Evolutionary conservation across 2,113 vertebrate genomes (phyloP), one percentile per base, ranked within the genome.

Genomic region (Eonycteris spelaea): DNA sequence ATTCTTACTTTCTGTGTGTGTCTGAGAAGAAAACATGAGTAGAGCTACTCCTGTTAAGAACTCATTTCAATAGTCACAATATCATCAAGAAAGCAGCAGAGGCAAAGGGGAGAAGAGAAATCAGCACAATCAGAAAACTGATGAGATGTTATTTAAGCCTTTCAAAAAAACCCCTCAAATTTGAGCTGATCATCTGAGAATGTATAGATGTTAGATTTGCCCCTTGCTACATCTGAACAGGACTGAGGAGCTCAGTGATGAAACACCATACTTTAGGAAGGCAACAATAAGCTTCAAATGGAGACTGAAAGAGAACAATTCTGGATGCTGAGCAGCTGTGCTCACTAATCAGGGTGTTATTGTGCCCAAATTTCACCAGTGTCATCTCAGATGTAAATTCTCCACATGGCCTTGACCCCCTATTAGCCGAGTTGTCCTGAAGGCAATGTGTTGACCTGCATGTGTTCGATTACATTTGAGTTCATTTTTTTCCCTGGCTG

Each of bases 361-460:
- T 87, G 65, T 95, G 48, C 67, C 82, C 53, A 85, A 2, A 48
- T 91, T 70, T 59, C 61, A 43, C 26, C 85, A 92, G 24, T 53
- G 38, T 59, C 45, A 63, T 68, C 40, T 94, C 38, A 87, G 68
- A 90, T 88, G 61, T 68, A 85, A 80, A 77, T 93, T 95, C 33
- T 91, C 28, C 43, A 30, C 22, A 61, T 15, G 28, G 6, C 2
- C 85, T 88, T 61, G 40, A 57, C 35, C 51, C 7, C 14, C 2
- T 55, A 40, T 94, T 88, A 77, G 61, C 6, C 30, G 38, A 68
- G 33, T 78, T 93, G 45, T 80, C 91, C 86, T 77, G 30, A 77
- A 48, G 33, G 48, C 71, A 92, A 43, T 70, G 24, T 33, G 26
- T 65, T 90, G 88, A 92, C 74, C 84, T 74, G 11, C n/a, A 90